Evolutionary conservation across 2,888 invertebrate genomes (phyloP).

Genomic region (Julus scandinavius): DNA sequence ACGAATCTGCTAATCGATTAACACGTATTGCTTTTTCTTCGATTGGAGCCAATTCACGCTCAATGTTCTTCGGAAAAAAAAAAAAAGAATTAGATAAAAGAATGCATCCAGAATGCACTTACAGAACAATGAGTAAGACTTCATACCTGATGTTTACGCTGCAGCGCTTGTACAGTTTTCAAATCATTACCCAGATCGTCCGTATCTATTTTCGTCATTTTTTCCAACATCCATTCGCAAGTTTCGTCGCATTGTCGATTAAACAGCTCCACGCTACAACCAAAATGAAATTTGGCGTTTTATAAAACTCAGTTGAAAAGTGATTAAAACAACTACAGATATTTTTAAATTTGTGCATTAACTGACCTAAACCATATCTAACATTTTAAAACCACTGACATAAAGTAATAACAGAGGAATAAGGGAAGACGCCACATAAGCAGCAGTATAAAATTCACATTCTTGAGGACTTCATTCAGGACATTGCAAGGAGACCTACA

Average conservation of each 20-base stretch:
- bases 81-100: not conserved
- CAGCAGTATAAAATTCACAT: no score
- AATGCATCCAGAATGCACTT: not conserved
- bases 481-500: no score
- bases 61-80: constrained; percentile 72
- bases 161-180: constrained; percentile 89
- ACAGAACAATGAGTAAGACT: not conserved
- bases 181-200: constrained; percentile 79
- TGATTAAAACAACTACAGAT: constrained; percentile 45
- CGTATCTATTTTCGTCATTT: constrained; percentile 87
- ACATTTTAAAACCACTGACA: no score
- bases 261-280: constrained; percentile 88
- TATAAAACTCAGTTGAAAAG: not conserved
- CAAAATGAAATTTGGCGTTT: constrained; percentile 48
- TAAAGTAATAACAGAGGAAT: no score
- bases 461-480: no score
- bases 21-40: constrained; percentile 90
- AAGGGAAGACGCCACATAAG: no score
- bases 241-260: constrained; percentile 96
- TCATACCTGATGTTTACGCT: constrained; percentile 83
- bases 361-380: no score
- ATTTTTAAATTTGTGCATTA: not conserved
- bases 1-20: constrained; percentile 85
- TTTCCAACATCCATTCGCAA: constrained; percentile 97
- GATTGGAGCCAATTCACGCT: constrained; percentile 92